Conservation (phyloP, 2,888 invertebrate species). For the Mycogona germanica region DNA sequence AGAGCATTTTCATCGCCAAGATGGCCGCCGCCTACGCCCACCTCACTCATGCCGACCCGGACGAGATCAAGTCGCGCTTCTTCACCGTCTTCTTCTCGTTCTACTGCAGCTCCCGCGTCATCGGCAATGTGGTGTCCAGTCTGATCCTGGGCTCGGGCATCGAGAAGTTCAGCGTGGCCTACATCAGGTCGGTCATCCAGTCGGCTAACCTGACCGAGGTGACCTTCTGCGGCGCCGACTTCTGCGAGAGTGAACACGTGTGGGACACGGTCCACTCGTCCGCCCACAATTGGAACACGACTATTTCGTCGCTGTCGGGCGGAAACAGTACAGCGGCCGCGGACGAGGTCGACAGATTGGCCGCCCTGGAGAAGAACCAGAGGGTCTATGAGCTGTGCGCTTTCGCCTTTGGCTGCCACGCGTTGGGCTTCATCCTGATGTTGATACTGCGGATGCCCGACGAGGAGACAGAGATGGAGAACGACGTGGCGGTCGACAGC, state of each 20-base stretch:
- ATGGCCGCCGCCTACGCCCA: constrained; percentile 35
- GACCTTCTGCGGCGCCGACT: constrained; percentile 4
- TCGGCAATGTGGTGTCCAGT: constrained; percentile 82
- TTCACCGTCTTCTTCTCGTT: constrained; percentile 98
- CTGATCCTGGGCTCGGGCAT: constrained; percentile 6
- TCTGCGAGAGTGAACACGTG: not conserved
- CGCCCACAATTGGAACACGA: no score
- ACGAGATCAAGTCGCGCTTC: constrained; percentile 88
- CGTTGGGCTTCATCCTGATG: not conserved
- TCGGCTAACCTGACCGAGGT: not conserved
- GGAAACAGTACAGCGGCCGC: no score
- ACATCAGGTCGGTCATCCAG: not conserved
- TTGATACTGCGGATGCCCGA: not conserved
- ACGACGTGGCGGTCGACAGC: not conserved
- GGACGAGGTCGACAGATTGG: not conserved
- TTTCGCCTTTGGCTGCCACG: constrained; percentile 11
- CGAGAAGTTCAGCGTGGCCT: constrained; percentile 3
- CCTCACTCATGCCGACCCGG: constrained; percentile 39
- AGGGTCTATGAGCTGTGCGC: constrained; percentile 13
- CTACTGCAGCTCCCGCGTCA: constrained; percentile 93
- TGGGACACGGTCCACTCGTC: not conserved
- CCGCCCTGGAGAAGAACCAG: not conserved
- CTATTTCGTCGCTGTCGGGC: no score
- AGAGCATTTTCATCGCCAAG: constrained; percentile 86
- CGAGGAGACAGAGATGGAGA: not conserved